Base-by-base conservation (phyloP, 2,888 invertebrate genomes). In the Drosophila subquinaria region DNA sequence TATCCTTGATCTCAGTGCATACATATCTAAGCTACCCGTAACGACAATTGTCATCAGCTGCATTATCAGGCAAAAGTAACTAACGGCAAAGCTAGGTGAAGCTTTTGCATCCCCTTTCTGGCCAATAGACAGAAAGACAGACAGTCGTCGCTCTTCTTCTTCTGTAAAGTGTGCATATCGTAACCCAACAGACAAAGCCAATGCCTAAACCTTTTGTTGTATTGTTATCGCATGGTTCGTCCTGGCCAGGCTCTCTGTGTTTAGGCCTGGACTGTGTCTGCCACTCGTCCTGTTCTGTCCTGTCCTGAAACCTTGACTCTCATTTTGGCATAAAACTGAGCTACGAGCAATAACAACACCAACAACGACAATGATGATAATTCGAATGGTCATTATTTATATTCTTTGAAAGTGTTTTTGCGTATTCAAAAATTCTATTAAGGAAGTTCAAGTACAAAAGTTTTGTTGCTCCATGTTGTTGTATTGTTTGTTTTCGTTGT, bases 361-460 rank as follows among this genome's bases (percentile, higher is more conserved):
- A 6, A 63, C 43, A 66, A 35, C 48, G 55, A 47, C 47, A 45
- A 45, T 70, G 66, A 84, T 91, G 90, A 90, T 91, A 91, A 92
- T 91, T 91, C 91, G 85, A 90, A 87, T 91, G 83, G 90, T 88
- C 92, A 92, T 92, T 92, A 92, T 92, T 92, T 91, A 92, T 92
- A 91, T 92, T 90, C 92, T 90, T 90, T 85, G 84, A 89, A 88
- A 90, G 91, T 90, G 91, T 90, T 91, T 88, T 89, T 90, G 83
- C 75, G 90, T 92, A 91, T 91, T 92, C 90, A 91, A 92, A 92
- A 91, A 92, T 92, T 92, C 91, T 92, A 92, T 92, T 91, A 92
- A 91, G 91, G 89, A 90, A 89, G 81, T 84, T 85, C 80, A 82
- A 86, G 81, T 79, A 85, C 81, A 85, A 84, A 87, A 85, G 53